These are phyloP conservation scores for Scyliorhinus canicula DNA, from an alignment of 2,797 vertebrate species.

Conservation along the genomic window DNA sequence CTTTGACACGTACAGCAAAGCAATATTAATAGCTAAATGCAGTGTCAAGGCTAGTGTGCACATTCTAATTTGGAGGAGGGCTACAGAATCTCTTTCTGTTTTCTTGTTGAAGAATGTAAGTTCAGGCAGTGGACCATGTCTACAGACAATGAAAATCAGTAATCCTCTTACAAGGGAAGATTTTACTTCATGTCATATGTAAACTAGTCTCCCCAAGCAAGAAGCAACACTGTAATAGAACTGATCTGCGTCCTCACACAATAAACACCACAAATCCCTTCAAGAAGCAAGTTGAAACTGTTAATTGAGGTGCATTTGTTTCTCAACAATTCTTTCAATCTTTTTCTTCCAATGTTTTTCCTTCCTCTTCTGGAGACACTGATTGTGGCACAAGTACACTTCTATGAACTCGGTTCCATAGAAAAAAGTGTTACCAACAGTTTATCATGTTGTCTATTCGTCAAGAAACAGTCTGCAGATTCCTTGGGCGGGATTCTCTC, in stretches of 20 bases:
- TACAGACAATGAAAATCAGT: conserved; percentile 13
- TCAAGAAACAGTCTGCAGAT: too few relatives aligned
- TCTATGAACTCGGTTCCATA: background rate
- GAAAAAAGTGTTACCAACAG: background rate
- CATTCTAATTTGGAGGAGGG: conserved; percentile 23
- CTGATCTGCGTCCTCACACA: background rate
- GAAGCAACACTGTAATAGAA: background rate
- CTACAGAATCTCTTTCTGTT: background rate
- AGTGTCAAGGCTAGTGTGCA: background rate
- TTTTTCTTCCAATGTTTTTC: background rate
- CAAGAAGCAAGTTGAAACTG: background rate
- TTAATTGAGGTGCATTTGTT: background rate
- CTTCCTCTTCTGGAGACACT: background rate
- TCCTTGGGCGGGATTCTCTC: too few relatives aligned
- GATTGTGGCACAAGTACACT: background rate
- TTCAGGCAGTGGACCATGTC: background rate
- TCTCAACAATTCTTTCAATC: background rate
- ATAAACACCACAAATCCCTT: background rate
- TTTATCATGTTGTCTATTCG: background rate
- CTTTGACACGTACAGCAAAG: conserved; percentile 40
- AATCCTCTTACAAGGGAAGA: background rate
- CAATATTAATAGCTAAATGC: conserved; percentile 35
- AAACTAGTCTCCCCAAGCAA: background rate
- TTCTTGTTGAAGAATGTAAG: background rate
- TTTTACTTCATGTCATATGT: background rate